These are phyloP conservation scores for Takifugu ocellatus DNA, from an alignment of 2,797 vertebrate genomes.

Conservation along the genomic window DNA sequence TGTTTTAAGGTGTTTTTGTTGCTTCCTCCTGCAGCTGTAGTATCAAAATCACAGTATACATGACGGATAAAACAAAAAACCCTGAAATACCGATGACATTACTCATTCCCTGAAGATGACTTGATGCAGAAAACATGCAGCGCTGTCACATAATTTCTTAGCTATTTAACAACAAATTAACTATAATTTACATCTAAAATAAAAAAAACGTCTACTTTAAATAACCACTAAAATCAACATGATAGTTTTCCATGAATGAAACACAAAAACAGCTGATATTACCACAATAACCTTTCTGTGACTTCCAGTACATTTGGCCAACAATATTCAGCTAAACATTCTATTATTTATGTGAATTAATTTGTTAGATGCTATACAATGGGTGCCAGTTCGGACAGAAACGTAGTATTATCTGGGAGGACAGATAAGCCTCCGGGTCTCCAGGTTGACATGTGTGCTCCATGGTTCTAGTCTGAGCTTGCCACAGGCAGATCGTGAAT, in stretches of 20 bases:
- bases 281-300: too few species aligned
- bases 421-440: background rate
- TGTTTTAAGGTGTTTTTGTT: slow-evolving; percentile 45
- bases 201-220: too few species aligned
- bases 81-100: slow-evolving; percentile 2
- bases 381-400: too few species aligned
- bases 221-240: too few species aligned
- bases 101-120: slow-evolving; percentile 4
- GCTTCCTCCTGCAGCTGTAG: slow-evolving; percentile 51
- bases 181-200: background rate
- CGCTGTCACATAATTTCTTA: slow-evolving; percentile 20
- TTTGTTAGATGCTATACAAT: too few species aligned
- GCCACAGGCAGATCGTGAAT: slow-evolving; percentile 29
- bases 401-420: too few species aligned
- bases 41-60: slow-evolving; percentile 42
- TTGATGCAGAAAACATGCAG: slow-evolving; percentile 21
- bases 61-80: slow-evolving; percentile 20
- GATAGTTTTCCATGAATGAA: too few species aligned
- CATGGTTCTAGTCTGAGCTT: slow-evolving; percentile 39
- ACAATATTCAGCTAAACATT: too few species aligned
- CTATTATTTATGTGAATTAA: too few species aligned
- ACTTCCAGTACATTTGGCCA: too few species aligned
- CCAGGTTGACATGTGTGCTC: slow-evolving; percentile 4
- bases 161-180: slow-evolving; percentile 30
- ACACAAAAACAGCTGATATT: too few species aligned